Evolutionary conservation across 2,797 vertebrate species (phyloP).

Genomic region (Erithacus rubecula): DNA sequence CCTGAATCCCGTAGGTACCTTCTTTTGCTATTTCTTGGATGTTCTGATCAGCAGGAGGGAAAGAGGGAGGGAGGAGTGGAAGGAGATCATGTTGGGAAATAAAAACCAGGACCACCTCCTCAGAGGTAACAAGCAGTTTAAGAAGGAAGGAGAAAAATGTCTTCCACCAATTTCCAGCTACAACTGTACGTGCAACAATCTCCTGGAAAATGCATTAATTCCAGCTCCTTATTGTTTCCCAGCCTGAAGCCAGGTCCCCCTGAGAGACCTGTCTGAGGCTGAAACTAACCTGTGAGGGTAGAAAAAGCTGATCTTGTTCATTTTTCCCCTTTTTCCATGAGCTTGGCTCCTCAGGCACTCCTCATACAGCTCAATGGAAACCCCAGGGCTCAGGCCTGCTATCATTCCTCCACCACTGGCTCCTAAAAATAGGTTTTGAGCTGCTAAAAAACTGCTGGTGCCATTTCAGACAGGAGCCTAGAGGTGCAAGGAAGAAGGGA

Average conservation of each 20-base stretch:
- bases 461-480: not conserved
- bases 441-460: not conserved
- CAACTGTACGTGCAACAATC: not conserved
- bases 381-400: not conserved
- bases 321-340: not conserved
- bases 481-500: not conserved
- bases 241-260: not conserved
- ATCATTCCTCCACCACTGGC: not conserved
- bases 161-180: not conserved
- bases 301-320: not conserved
- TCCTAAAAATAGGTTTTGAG: not conserved
- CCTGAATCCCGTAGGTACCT: slow-evolving; percentile 91
- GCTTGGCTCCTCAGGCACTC: not conserved
- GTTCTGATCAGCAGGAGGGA: not conserved
- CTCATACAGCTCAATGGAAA: not conserved
- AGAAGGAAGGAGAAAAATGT: not conserved
- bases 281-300: not conserved
- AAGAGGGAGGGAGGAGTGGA: not conserved
- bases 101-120: not conserved
- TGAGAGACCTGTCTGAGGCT: not conserved
- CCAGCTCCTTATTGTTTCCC: not conserved
- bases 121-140: not conserved
- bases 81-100: not conserved
- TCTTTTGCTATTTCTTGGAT: not conserved
- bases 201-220: not conserved